phyloP scores from a whole-genome alignment of 1,140 invertebrate genomes.

The Pygmarrhopalites habei region DNA sequence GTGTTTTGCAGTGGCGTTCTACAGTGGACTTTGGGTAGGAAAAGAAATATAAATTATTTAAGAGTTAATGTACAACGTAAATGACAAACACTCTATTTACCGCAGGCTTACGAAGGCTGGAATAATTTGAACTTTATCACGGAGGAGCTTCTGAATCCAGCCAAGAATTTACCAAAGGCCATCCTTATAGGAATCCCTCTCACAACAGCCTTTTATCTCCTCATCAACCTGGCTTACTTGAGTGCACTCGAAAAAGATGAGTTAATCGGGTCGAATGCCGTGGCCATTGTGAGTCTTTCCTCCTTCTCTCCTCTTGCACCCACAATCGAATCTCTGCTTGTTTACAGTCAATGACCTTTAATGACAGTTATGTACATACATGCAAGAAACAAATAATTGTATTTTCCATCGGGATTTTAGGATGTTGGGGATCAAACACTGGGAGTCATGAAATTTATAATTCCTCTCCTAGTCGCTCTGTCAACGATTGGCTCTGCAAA shows the following conservation, averaged over 20 bases:
- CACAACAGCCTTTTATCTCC: conserved; percentile 77
- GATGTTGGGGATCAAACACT: conserved; percentile 58
- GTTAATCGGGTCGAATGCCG: conserved; percentile 70
- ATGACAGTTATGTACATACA: too few relatives aligned
- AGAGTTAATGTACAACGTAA: too few relatives aligned
- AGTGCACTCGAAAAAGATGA: conserved; percentile 71
- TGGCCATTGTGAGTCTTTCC: conserved; percentile 61
- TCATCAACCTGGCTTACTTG: conserved; percentile 90
- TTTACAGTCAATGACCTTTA: too few relatives aligned
- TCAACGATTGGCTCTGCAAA: conserved; percentile 65
- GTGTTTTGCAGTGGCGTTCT: conserved; percentile 62
- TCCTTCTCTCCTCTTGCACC: too few relatives aligned
- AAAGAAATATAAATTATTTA: too few relatives aligned
- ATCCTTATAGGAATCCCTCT: conserved; percentile 85
- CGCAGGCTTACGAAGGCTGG: conserved; percentile 94
- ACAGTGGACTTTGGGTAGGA: conserved; percentile 69
- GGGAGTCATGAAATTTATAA: conserved; percentile 53
- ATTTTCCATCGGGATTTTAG: conserved; percentile 33
- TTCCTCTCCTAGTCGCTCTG: conserved; percentile 64
- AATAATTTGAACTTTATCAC: conserved; percentile 36
- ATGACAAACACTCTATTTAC: conserved; percentile 41
- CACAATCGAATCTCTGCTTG: too few relatives aligned
- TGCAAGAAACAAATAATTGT: background rate
- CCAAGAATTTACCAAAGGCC: conserved; percentile 60
- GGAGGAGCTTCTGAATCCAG: conserved; percentile 38